A percentile compares a stretch with the other conserved stretches of the same genome.
phyloP scores from a whole-genome alignment of 1,140 invertebrate species.

The Solenopsis invicta region DNA sequence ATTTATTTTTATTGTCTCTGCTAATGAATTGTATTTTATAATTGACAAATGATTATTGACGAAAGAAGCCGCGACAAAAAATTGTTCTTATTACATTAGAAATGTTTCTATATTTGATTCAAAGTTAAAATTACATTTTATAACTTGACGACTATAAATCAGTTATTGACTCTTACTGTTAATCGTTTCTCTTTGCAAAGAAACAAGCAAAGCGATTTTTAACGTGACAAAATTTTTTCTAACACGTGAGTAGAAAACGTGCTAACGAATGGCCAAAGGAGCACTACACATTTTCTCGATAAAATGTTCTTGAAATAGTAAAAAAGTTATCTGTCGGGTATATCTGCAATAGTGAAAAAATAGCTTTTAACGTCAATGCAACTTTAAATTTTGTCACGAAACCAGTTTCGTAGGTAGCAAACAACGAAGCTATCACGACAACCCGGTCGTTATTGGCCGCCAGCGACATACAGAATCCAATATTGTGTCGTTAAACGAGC shows the following conservation, averaged over 20 bases:
- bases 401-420: neutral
- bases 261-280: neutral
- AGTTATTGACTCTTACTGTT: neutral
- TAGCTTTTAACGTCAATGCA: neutral
- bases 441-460: constrained; percentile 42
- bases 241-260: neutral
- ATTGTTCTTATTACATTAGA: neutral
- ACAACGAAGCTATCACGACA: constrained; percentile 39
- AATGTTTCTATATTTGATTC: neutral
- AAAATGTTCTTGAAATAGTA: neutral
- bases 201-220: neutral
- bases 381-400: constrained; percentile 19
- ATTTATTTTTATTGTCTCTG: neutral
- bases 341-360: neutral
- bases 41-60: neutral
- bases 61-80: neutral
- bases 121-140: neutral
- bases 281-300: neutral
- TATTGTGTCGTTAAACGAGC: constrained; percentile 64
- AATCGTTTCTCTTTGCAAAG: neutral
- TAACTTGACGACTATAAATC: neutral
- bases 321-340: neutral
- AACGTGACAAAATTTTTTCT: neutral
- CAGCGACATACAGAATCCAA: constrained; percentile 38
- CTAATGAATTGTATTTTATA: neutral